phyloP scores from a whole-genome alignment of 2,888 invertebrate species.

The Drosophila borborema region DNA sequence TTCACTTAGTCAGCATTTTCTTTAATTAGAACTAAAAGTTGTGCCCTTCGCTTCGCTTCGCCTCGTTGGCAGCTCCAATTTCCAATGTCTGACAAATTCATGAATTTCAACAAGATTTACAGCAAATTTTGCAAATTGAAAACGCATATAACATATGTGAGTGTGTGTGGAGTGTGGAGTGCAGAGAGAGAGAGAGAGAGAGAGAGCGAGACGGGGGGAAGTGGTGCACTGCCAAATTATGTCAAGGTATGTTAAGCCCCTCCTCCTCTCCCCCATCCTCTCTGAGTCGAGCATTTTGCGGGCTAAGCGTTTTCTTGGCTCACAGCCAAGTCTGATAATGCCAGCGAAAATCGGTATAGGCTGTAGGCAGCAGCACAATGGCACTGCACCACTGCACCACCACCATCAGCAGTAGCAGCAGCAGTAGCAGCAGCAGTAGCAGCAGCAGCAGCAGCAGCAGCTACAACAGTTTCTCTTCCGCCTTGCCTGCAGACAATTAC shows the following conservation, averaged over 20 bases:
- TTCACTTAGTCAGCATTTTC: conserved; percentile 41
- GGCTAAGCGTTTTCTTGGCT: conserved; percentile 70
- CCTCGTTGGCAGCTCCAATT: conserved; percentile 11
- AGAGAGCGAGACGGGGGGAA: not conserved
- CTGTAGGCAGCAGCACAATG: conserved; percentile 50
- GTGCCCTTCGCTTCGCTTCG: conserved; percentile 1
- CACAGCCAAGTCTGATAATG: conserved; percentile 69
- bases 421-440: not conserved
- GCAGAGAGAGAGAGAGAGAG: not conserved
- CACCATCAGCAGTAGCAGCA: not conserved
- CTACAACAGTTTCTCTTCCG: conserved; percentile 15
- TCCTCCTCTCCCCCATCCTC: conserved; percentile 14
- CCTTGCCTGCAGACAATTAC: conserved; percentile 71
- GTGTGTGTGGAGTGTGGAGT: not conserved
- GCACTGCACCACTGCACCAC: conserved; percentile 26
- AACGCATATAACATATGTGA: conserved; percentile 53
- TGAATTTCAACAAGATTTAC: conserved; percentile 73
- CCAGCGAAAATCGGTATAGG: conserved; percentile 29
- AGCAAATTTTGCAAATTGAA: conserved; percentile 71
- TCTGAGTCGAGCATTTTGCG: conserved; percentile 60
- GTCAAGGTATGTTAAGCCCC: conserved; percentile 69
- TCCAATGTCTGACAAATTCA: conserved; percentile 34
- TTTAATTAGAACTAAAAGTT: conserved; percentile 56
- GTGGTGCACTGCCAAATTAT: conserved; percentile 51
- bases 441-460: not conserved